Conservation (phyloP, 2,888 invertebrate species). For the Zaprionus bogoriensis region DNA sequence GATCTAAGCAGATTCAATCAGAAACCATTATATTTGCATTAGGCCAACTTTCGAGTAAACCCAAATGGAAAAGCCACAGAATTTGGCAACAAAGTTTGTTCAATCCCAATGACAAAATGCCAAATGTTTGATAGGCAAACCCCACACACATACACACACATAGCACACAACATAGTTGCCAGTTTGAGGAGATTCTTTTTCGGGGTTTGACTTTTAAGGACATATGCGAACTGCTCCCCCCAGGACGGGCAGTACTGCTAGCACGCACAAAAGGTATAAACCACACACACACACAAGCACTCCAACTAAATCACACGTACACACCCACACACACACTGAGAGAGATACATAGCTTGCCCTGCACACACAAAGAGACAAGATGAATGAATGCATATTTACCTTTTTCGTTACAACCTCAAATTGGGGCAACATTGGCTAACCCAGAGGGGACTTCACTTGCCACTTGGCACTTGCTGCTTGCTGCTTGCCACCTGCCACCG, state of each 20-base stretch:
- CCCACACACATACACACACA: background rate
- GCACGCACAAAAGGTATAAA: slow-evolving; percentile 71
- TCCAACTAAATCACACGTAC: too few species aligned
- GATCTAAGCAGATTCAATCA: slow-evolving; percentile 23
- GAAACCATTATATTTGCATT: slow-evolving; percentile 52
- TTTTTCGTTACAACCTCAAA: slow-evolving; percentile 61
- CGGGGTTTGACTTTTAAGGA: slow-evolving; percentile 6
- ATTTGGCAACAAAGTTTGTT: slow-evolving; percentile 38
- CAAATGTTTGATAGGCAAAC: slow-evolving; percentile 26
- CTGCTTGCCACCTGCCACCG: slow-evolving; percentile 10
- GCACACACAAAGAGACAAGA: slow-evolving; percentile 13
- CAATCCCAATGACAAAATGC: slow-evolving; percentile 36
- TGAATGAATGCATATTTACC: slow-evolving; percentile 72
- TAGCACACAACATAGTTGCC: slow-evolving; percentile 29
- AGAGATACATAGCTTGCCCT: background rate
- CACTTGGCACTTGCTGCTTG: slow-evolving; percentile 29
- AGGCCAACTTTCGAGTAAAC: slow-evolving; percentile 4
- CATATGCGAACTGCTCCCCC: slow-evolving; percentile 20
- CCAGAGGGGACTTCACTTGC: slow-evolving; percentile 21
- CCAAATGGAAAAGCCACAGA: slow-evolving; percentile 20
- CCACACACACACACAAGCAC: slow-evolving; percentile 27
- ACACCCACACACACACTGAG: slow-evolving; percentile 8
- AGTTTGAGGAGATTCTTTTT: slow-evolving; percentile 24
- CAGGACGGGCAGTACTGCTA: background rate
- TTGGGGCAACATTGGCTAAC: slow-evolving; percentile 68